Evolutionary conservation across 2,797 vertebrate species (phyloP).

Genomic region (Acridotheres tristis): DNA sequence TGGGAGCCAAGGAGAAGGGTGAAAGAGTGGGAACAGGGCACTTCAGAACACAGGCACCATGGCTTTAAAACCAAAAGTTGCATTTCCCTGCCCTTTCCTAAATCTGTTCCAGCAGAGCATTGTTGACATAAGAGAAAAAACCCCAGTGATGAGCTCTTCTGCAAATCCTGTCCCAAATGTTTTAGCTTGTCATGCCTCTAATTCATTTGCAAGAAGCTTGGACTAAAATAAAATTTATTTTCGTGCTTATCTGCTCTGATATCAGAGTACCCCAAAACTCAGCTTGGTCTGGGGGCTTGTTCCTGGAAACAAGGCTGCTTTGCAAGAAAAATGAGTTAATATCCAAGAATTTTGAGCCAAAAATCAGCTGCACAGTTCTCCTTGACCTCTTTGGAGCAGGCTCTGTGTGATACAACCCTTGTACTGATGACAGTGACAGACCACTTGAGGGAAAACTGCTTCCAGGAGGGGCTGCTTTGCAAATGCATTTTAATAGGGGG

Average conservation of each 20-base stretch:
- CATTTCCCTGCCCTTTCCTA: neutral
- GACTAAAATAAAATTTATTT: neutral
- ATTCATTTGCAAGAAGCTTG: neutral
- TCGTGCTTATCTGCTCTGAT: neutral
- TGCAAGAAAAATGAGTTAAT: neutral
- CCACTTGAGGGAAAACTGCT: neutral
- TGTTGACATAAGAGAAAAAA: neutral
- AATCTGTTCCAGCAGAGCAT: neutral
- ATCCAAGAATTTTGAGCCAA: neutral
- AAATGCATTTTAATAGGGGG: neutral
- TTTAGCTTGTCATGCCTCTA: neutral
- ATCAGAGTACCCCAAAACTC: neutral
- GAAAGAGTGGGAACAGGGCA: neutral
- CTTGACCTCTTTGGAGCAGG: neutral
- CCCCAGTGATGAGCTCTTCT: neutral
- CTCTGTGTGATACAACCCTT: neutral
- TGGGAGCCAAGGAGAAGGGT: neutral
- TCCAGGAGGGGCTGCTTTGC: neutral
- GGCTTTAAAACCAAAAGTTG: neutral
- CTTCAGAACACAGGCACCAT: neutral
- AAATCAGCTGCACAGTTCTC: neutral
- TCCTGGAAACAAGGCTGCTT: neutral
- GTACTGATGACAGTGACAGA: neutral
- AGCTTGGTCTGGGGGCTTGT: neutral
- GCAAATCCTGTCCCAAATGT: neutral